A percentile compares a stretch with the other conserved stretches of the same genome.
These are phyloP conservation scores for Sceloporus undulatus DNA, from an alignment of 2,113 vertebrate genomes.

Conservation along the genomic window DNA sequence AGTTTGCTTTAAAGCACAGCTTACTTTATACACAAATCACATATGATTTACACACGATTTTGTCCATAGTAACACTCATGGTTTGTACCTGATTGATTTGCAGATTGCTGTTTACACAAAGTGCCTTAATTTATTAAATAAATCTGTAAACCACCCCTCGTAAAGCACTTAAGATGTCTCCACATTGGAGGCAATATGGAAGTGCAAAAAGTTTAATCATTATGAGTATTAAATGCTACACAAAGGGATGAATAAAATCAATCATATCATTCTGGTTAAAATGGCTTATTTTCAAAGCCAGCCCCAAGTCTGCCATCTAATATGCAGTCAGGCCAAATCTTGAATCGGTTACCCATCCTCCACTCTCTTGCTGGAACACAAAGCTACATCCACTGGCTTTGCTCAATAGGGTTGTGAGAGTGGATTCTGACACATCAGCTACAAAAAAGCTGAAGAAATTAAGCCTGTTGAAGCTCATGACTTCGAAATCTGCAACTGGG, in stretches of 20 bases:
- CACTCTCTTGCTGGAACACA: background rate
- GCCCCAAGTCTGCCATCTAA: background rate
- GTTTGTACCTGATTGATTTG: conserved; percentile 41
- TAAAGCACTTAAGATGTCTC: conserved; percentile 48
- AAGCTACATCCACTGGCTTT: background rate
- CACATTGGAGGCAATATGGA: conserved; percentile 31
- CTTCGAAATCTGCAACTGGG: background rate
- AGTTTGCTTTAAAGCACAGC: conserved; percentile 35
- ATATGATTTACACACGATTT: conserved; percentile 19
- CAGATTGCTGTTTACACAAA: conserved; percentile 47
- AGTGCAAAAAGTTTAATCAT: conserved; percentile 31
- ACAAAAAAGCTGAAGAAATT: background rate
- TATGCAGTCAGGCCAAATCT: background rate
- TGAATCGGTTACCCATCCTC: background rate
- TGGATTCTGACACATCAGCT: background rate
- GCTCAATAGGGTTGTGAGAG: background rate
- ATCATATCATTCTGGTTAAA: conserved; percentile 18
- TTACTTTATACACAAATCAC: conserved; percentile 39
- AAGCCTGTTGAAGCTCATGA: background rate
- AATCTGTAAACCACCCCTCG: conserved; percentile 32
- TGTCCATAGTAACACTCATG: conserved; percentile 31
- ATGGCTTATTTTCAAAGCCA: conserved; percentile 20
- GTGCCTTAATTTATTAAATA: conserved; percentile 39
- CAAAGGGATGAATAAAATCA: conserved; percentile 35
- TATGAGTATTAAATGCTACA: conserved; percentile 45